Evolutionary conservation across 1,140 invertebrate species (phyloP), one percentile per base, ranked within the genome.

Genomic region (Cyclina sinensis): DNA sequence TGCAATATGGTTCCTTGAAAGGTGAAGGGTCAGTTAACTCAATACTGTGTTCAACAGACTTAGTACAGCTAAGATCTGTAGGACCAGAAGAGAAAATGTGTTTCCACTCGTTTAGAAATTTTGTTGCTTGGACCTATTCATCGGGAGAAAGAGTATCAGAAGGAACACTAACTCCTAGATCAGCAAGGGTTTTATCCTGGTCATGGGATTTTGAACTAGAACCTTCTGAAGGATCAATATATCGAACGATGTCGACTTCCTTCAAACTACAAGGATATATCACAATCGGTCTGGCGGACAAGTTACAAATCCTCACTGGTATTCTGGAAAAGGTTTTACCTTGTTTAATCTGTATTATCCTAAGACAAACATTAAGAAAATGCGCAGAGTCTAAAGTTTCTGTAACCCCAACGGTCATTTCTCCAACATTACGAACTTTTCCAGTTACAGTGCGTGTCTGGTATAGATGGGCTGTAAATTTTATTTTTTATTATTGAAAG

Each of bases 241-340:
- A n/a, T n/a, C 43, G 35, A 16, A 76, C n/a, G 37, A 43, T 24
- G 14, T 48, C 35, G 39, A 76, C 35, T 24, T 76, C 18, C 73
- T 76, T 39, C 18, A 76, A 48, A 76, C 43, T 46, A 48, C 73
- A 76, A 5, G 73, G 73, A 30, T 35, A 7, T 7, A 76, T 48
- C 7, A 48, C 35, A 43, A 76, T 30, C 16, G 73, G 73, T 48
- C 73, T 76, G 4, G 73, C 73, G 16, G 73, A 76, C 37, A 76
- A 48, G 24, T 76, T 76, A 37, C 73, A 76, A 30, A 76, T 76
- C n/a, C 73, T 76, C 16, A 76, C 73, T 2, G 73, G 73, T 3
- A 76, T 76, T 39, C 43, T 76, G 27, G 37, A 46, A 48, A 76
- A 76, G 16, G 35, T n/a, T 48, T 76, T 43, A 3, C 43, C 37